Evolutionary conservation across 2,797 vertebrate species (phyloP), one percentile per base, ranked within the genome.

Genomic region (Aeoliscus strigatus): DNA sequence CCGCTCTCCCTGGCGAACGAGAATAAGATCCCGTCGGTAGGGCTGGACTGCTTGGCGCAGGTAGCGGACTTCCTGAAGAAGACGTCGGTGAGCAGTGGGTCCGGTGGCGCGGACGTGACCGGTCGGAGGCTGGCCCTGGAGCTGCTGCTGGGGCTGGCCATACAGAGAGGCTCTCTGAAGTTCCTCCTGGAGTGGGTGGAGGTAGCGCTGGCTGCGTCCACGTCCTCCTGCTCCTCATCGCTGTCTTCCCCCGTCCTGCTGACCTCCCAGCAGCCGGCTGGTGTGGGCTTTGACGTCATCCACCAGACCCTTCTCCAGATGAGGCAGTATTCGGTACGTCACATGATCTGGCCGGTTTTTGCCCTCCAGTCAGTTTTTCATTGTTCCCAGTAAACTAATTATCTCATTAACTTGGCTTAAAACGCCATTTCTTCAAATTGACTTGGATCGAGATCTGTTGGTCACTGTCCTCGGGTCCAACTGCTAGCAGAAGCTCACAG

Each of bases 111-210:
- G 0, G 90, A 90, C 47, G 71, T 67, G 6, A 86, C 80, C 0
- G 90, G 90, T 3, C 77, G 87, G 14, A 80, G 88, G 63, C 67
- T 90, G 6, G 85, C 90, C 0, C 67, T 90, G 56, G 90, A 91
- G 75, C 80, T 91, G 35, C 71, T 91, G 39, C 83, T 91, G 1
- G 82, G 88, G 12, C 70, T 91, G 41, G 90, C 87, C 27, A 82
- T 90, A 61, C 90, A 91, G 74, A 80, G 90, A 53, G 90, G 90
- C 27, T 87, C 89, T 11, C 76, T 91, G 30, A 86, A 86, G 65
- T 91, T 90, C 56, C 77, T 91, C 45, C 70, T 91, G 59, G 89
- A 91, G 80, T 90, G 90, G 90, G 88, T 91, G 74, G 88, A 91
- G 66, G 86, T 90, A 39, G 87, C 90, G 1, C 51, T 91, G 56